phyloP scores from a whole-genome alignment of 2,888 invertebrate species.

The Synergus laeviventris region DNA sequence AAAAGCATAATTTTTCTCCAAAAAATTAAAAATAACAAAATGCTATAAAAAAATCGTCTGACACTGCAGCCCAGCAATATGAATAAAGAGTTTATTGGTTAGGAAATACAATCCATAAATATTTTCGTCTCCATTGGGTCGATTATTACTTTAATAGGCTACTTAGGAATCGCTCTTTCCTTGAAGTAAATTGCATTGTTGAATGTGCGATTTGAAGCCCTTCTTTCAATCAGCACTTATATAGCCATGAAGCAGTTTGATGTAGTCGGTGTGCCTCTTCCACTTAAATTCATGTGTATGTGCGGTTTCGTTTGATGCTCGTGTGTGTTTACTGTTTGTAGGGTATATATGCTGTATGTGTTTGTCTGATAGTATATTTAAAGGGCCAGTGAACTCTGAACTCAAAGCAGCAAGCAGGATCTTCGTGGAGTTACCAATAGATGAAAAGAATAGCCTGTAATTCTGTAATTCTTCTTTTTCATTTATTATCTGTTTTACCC shows the following conservation, averaged over 20 bases:
- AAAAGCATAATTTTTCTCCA: too few species aligned
- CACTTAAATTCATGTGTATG: conserved; percentile 8
- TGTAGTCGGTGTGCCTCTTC: not conserved
- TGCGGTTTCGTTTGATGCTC: conserved; percentile 15
- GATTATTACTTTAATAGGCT: not conserved
- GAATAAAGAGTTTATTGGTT: not conserved
- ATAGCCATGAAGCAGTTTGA: not conserved
- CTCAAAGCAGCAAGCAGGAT: conserved; percentile 19
- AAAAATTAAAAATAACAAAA: too few species aligned
- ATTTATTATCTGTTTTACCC: too few species aligned
- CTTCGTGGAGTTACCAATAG: conserved; percentile 18
- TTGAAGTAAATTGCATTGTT: conserved; percentile 18
- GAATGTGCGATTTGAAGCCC: conserved; percentile 19
- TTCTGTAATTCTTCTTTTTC: not conserved
- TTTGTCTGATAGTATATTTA: conserved; percentile 13
- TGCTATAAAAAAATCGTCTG: too few species aligned
- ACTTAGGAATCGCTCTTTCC: not conserved
- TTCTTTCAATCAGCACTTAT: conserved; percentile 20
- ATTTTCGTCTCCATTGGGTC: too few species aligned
- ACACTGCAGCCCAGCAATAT: too few species aligned
- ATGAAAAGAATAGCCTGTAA: not conserved
- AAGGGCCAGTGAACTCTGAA: conserved; percentile 30
- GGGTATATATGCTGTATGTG: not conserved
- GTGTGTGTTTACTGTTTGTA: conserved; percentile 25
- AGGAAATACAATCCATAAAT: too few species aligned